Percentiles rank a stretch among this genome's conserved stretches.
Conservation (phyloP, 2,113 vertebrate genomes). For the Capreolus pygargus region DNA sequence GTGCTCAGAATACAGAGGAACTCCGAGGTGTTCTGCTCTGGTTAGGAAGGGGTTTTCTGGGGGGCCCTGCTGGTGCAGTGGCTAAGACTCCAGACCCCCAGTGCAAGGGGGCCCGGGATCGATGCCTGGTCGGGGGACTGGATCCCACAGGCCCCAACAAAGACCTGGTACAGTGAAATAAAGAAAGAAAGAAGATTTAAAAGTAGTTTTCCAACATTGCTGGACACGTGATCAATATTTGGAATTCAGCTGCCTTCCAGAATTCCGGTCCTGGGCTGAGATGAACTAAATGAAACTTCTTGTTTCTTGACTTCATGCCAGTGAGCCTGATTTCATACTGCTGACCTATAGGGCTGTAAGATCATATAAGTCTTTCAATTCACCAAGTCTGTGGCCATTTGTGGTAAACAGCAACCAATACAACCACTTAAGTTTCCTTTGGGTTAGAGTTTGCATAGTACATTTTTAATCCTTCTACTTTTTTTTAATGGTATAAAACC, state of each 20-base stretch:
- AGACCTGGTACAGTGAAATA: neutral
- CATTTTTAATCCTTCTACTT: neutral
- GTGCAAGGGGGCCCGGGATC: accelerated
- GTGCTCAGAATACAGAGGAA: neutral
- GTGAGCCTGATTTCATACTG: neutral
- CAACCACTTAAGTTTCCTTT: neutral
- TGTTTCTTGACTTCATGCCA: neutral
- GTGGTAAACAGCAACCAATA: too few relatives aligned
- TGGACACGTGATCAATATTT: neutral
- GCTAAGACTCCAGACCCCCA: neutral
- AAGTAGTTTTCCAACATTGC: neutral
- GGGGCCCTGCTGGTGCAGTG: neutral
- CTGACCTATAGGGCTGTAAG: neutral
- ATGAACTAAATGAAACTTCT: neutral
- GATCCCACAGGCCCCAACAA: neutral
- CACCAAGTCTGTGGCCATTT: neutral
- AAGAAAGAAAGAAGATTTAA: neutral
- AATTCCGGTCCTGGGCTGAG: neutral
- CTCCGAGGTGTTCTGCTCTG: neutral
- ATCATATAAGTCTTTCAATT: neutral
- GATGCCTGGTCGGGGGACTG: neutral
- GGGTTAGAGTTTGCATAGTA: neutral
- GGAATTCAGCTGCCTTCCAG: neutral
- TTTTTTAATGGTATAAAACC: neutral
- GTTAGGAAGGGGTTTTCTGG: neutral